Evolutionary conservation across 1,140 invertebrate genomes (phyloP).

Genomic region (Onthophagus taurus): DNA sequence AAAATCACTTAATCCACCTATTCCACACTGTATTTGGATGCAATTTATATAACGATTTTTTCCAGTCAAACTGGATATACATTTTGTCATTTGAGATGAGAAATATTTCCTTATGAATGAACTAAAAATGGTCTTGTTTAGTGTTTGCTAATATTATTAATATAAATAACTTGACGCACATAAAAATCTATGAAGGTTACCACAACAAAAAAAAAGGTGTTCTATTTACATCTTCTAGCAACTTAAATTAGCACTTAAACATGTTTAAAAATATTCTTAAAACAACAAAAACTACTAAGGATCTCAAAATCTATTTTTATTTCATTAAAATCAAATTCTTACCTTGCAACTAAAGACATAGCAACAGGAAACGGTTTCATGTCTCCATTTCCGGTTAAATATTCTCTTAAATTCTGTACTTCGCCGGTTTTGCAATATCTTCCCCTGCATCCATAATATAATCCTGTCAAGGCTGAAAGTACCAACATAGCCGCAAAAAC

Average conservation of each 20-base stretch:
- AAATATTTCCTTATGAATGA: no score
- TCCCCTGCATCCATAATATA: conserved; percentile 58
- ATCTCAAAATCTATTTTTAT: not conserved
- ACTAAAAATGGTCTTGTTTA: no score
- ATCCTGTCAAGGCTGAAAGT: conserved; percentile 56
- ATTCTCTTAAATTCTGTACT: conserved; percentile 50
- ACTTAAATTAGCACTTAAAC: not conserved
- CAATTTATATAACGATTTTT: no score
- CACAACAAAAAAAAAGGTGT: no score
- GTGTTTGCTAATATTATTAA: no score
- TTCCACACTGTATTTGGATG: no score
- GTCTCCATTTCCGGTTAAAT: conserved; percentile 60
- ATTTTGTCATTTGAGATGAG: no score
- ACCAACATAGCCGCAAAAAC: conserved; percentile 52
- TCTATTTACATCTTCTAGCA: not conserved
- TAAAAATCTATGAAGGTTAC: no score
- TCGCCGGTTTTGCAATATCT: conserved; percentile 38
- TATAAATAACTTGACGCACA: no score
- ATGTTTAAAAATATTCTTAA: not conserved
- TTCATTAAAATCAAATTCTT: conserved; percentile 16
- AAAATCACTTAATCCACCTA: no score
- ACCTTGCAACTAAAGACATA: conserved; percentile 76
- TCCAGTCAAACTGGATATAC: no score
- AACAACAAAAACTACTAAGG: no score
- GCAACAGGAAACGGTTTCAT: conserved; percentile 69